Base-by-base conservation (phyloP, 2,113 vertebrate genomes). In the Siniperca knerii region DNA sequence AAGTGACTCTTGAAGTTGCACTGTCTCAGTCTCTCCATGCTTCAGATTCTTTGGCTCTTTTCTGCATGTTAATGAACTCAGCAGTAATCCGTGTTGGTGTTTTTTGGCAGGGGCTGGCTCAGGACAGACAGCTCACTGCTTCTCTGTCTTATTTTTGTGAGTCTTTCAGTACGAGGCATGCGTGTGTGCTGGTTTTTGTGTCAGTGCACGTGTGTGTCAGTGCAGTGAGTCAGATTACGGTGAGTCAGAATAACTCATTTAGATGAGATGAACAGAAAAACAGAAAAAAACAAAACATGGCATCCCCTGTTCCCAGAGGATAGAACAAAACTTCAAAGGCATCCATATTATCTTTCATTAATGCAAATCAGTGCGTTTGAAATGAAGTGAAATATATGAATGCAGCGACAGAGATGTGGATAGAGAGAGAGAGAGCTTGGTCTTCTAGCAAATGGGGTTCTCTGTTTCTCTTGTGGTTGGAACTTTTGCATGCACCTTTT, bases 321-420 rank as follows among this genome's bases (percentile, higher is more conserved):
- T 72, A 86, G 77, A 85, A 65, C 72, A 81, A 64, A 91, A 94
- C 91, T 90, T 93, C 88, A 95, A 94, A 93, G 89, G 60, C 90
- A 42, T 89, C 76, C 81, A 87, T 85, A 90, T 92, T 88, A 85
- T 93, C 87, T 93, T 87, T 93, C 66, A 90, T 92, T 90, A 91
- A 92, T 93, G 92, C 87, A 93, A 92, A 94, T 94, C 88, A 91
- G 81, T 40, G 69, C 1, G 11, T 81, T 87, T 73, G 76, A 91
- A 91, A 90, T 84, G 23, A 90, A 88, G 82, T 90, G 83, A 91
- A 85, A 91, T 89, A 65, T 82, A 73, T 81, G 77, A 90, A 91
- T 81, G 80, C 77, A 44, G 73, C 16, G 33, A 74, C 78, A 73
- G 62, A 86, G 85, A 89, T 78, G 86, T 75, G 77, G 71, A 29